Evolutionary conservation across 1,140 invertebrate species (phyloP).

Genomic region (Mercenaria mercenaria): DNA sequence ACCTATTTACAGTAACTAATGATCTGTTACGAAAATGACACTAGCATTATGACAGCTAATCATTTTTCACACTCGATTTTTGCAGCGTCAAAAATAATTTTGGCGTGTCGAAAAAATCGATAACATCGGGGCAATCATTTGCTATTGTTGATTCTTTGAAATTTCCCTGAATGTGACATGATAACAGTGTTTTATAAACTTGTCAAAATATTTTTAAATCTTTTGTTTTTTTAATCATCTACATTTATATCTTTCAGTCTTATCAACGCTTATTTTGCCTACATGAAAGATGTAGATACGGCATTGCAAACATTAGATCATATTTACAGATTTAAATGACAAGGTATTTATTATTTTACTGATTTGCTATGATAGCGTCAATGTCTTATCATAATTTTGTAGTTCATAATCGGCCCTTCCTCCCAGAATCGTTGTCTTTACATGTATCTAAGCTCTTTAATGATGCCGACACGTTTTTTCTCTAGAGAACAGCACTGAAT

Average conservation of each 20-base stretch:
- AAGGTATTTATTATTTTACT: conserved; percentile 40
- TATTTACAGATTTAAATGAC: not conserved
- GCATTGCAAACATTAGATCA: conserved; percentile 23
- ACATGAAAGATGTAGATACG: not conserved
- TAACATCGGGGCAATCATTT: not conserved
- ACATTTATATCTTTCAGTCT: not conserved
- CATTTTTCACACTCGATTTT: conserved; percentile 24
- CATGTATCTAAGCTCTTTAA: not conserved
- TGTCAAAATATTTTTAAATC: conserved; percentile 43
- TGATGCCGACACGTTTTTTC: conserved; percentile 6
- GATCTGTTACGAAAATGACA: not conserved
- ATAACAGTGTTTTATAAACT: conserved; percentile 51
- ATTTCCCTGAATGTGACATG: not conserved
- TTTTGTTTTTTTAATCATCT: not conserved
- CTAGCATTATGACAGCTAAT: conserved; percentile 1
- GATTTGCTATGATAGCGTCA: not conserved
- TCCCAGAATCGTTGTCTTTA: not conserved
- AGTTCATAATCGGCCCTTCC: conserved; percentile 17
- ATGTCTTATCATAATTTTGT: conserved; percentile 9
- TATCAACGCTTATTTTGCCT: not conserved
- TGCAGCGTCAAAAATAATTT: conserved; percentile 19
- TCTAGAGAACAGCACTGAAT: too few relatives aligned
- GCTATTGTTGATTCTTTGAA: not conserved
- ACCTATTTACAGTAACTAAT: not conserved
- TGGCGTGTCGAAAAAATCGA: conserved; percentile 38